phyloP scores from a whole-genome alignment of 2,797 vertebrate genomes.

The Miichthys miiuy region DNA sequence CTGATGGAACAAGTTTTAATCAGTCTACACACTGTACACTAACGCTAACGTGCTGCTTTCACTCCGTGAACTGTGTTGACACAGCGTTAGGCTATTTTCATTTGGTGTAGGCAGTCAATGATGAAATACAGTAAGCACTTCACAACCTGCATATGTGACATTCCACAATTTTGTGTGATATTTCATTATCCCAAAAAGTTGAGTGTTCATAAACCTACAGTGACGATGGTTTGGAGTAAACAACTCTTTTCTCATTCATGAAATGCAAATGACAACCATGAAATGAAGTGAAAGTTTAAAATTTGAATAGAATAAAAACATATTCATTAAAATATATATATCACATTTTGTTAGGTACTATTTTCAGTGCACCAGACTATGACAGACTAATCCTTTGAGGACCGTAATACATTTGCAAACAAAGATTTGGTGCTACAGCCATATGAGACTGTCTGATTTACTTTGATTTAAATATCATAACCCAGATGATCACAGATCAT shows the following conservation, averaged over 20 bases:
- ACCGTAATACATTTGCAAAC: not conserved
- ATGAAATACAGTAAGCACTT: not conserved
- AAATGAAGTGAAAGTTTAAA: not conserved
- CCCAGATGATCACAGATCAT: not conserved
- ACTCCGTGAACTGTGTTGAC: not conserved
- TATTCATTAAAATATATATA: not conserved
- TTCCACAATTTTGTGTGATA: not conserved
- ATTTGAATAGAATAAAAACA: not conserved
- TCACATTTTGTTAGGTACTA: not conserved
- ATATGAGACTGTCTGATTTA: not conserved
- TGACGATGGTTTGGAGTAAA: not conserved
- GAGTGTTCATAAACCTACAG: not conserved
- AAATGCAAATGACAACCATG: not conserved
- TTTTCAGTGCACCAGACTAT: not conserved
- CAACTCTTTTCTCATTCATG: not conserved
- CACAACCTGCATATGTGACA: not conserved
- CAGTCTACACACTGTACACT: not conserved
- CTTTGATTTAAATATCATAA: not conserved
- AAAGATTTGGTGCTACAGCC: conserved; percentile 5
- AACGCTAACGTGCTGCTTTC: not conserved
- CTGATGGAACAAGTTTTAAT: not conserved
- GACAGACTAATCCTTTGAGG: conserved; percentile 1
- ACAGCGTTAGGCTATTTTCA: not conserved
- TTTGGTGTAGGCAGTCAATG: not conserved
- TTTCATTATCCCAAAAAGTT: not conserved